Conservation (phyloP, 2,113 vertebrate genomes). For the Pterocles orientalis region DNA sequence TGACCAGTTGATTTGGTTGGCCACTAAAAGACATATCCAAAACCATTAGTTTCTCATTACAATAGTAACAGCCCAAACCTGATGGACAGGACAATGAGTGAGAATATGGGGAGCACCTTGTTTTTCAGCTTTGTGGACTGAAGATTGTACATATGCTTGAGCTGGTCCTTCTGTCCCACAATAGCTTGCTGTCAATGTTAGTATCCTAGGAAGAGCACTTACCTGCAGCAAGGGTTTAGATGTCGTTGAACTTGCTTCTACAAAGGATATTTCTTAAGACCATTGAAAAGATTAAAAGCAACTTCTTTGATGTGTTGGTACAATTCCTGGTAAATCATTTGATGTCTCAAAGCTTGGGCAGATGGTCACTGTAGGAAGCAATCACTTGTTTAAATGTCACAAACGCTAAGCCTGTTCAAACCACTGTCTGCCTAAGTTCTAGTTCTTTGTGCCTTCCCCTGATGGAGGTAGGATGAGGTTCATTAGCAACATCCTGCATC, state of each 20-base stretch:
- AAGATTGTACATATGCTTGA: background rate
- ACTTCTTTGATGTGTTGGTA: background rate
- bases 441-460: fast-evolving
- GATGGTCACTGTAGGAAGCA: background rate
- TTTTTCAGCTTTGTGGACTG: background rate
- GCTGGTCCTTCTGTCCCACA: background rate
- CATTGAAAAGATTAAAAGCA: background rate
- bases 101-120: background rate
- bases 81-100: too few species aligned
- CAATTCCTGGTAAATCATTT: background rate
- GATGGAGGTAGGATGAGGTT: background rate
- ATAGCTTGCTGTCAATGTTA: background rate
- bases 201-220: background rate
- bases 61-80: background rate
- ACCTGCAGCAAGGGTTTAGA: background rate
- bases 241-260: background rate
- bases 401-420: background rate
- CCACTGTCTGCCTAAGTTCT: background rate
- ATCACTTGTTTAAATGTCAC: background rate
- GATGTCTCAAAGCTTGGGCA: background rate
- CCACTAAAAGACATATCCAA: background rate
- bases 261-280: background rate
- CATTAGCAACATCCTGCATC: background rate
- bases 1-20: background rate
- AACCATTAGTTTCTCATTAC: background rate